Conservation (phyloP, 2,113 vertebrate species). For the Tragulus kanchil region DNA sequence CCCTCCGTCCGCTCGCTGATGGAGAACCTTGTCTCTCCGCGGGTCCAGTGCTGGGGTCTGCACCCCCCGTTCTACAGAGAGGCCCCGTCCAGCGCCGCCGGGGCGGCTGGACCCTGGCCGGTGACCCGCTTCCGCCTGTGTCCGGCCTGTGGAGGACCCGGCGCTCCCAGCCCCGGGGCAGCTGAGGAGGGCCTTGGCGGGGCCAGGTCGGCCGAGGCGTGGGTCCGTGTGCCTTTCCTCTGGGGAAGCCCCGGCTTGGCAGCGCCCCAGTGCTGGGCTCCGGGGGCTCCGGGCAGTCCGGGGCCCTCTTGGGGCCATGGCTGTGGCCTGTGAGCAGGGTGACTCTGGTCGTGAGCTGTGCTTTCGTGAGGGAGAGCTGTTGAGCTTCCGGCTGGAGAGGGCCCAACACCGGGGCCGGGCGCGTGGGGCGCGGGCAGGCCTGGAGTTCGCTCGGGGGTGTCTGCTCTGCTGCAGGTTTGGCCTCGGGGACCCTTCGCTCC, state of each 20-base stretch:
- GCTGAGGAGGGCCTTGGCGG: not conserved
- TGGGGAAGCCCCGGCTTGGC: too few relatives aligned
- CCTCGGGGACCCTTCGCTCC: not conserved
- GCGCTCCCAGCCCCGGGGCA: not conserved
- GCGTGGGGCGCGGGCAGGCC: not conserved
- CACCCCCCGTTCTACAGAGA: not conserved
- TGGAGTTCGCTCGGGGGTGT: not conserved
- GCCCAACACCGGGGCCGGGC: rapidly evolving
- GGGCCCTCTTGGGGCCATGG: rapidly evolving
- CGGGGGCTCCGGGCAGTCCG: not conserved
- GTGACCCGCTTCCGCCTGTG: not conserved
- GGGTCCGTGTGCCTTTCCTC: rapidly evolving
- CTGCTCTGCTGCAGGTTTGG: not conserved
- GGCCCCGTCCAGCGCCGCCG: rapidly evolving
- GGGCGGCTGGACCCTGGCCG: not conserved
- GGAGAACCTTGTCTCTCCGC: not conserved
- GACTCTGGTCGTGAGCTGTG: not conserved
- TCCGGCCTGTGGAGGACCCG: not conserved
- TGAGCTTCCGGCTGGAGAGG: not conserved
- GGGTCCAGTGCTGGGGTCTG: rapidly evolving
- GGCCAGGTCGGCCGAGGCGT: not conserved
- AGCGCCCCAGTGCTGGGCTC: not conserved
- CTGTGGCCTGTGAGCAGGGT: not conserved
- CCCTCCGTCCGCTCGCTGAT: not conserved
- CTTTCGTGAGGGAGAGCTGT: not conserved